Evolutionary conservation across 2,113 vertebrate genomes (phyloP).

Genomic region (Lagopus leucura): DNA sequence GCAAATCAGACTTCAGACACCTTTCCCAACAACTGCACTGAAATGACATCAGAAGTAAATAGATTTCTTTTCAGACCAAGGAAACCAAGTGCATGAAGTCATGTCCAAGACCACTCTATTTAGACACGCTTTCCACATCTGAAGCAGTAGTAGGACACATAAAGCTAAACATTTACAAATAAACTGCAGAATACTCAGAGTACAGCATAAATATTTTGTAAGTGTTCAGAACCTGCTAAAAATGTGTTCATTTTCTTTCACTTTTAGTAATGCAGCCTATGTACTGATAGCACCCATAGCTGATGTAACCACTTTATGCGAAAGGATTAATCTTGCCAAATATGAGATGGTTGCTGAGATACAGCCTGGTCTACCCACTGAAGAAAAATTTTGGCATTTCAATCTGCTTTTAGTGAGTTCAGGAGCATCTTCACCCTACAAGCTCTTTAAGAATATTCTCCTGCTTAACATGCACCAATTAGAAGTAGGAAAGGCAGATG

Average conservation of each 20-base stretch:
- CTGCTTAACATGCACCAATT: constrained; percentile 7
- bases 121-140: not conserved
- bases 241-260: not conserved
- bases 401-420: constrained; percentile 27
- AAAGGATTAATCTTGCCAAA: constrained; percentile 26
- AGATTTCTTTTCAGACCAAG: not conserved
- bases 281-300: not conserved
- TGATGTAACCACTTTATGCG: not conserved
- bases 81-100: not conserved
- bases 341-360: constrained; percentile 22
- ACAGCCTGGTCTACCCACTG: not conserved
- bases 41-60: not conserved
- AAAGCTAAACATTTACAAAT: constrained; percentile 4
- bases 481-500: constrained; percentile 62
- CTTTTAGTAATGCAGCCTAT: constrained; percentile 28
- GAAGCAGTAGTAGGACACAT: not conserved
- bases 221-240: not conserved
- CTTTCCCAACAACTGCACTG: not conserved
- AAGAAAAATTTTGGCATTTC: constrained; percentile 39
- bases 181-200: not conserved
- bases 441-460: not conserved
- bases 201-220: constrained; percentile 30
- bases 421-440: constrained; percentile 26
- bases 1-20: not conserved
- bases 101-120: not conserved